Conservation (phyloP, 2,113 vertebrate species). For the Rhynchomys soricoides region DNA sequence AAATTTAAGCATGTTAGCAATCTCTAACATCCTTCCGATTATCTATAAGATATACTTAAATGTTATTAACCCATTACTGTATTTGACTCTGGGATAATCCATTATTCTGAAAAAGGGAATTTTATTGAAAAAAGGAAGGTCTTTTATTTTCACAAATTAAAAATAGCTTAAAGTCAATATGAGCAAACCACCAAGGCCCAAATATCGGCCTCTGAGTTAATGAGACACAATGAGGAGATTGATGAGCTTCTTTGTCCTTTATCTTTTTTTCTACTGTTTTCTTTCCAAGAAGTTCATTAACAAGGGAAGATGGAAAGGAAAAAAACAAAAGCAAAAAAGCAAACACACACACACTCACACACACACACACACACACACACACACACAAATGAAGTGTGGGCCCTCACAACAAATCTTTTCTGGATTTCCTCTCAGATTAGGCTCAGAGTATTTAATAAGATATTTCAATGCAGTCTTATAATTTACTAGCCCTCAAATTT, state of each 20-base stretch:
- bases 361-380: too few relatives aligned
- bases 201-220: conserved; percentile 54
- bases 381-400: neutral
- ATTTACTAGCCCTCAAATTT: conserved; percentile 9
- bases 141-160: conserved; percentile 72
- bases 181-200: conserved; percentile 59
- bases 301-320: conserved; percentile 9
- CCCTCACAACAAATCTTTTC: neutral
- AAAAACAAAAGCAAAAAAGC: neutral
- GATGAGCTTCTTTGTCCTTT: conserved; percentile 47
- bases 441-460: neutral
- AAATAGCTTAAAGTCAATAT: conserved; percentile 65
- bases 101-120: conserved; percentile 45
- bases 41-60: conserved; percentile 36
- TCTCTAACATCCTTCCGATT: neutral
- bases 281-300: conserved; percentile 61
- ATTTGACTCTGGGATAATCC: neutral
- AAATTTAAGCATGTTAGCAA: neutral
- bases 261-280: conserved; percentile 62
- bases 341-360: neutral
- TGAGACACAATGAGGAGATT: conserved; percentile 66
- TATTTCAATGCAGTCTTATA: conserved; percentile 41
- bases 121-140: conserved; percentile 68
- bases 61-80: conserved; percentile 26
- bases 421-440: conserved; percentile 29